phyloP scores from a whole-genome alignment of 2,888 invertebrate species.

The Xylocampa areola region DNA sequence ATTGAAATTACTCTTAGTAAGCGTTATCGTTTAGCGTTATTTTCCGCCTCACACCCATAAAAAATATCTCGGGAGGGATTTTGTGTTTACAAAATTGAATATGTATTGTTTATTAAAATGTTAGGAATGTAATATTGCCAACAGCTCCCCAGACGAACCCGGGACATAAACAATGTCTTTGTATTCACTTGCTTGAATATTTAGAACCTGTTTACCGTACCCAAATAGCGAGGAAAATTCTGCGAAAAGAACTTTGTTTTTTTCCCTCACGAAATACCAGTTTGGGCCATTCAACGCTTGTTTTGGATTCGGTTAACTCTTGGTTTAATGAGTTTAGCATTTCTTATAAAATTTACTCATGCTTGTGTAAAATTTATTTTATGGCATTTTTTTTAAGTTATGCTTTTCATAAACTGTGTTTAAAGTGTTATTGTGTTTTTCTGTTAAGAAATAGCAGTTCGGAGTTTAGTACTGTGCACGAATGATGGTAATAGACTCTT shows the following conservation, averaged over 20 bases:
- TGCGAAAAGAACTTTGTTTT: constrained; percentile 18
- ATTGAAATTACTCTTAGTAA: neutral
- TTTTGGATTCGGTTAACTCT: neutral
- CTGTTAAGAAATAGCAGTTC: no score
- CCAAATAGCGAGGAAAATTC: constrained; percentile 18
- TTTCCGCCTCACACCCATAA: neutral
- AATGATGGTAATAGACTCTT: no score
- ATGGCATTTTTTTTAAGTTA: no score
- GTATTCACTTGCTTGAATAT: constrained; percentile 53
- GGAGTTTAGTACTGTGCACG: no score
- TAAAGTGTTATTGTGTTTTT: no score
- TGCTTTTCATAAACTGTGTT: no score
- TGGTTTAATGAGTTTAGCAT: no score
- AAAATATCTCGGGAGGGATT: constrained; percentile 13
- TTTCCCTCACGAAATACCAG: constrained; percentile 18
- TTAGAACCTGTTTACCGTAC: constrained; percentile 41
- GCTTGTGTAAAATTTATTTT: no score
- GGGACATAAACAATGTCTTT: constrained; percentile 46
- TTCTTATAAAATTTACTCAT: no score
- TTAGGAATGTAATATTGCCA: constrained; percentile 36
- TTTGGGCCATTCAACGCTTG: constrained; percentile 7
- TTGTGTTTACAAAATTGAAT: constrained; percentile 40
- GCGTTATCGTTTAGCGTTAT: neutral
- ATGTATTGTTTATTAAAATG: constrained; percentile 42
- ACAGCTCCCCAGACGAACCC: constrained; percentile 40